Evolutionary conservation across 2,888 invertebrate species (phyloP), one percentile per base, ranked within the genome.

Genomic region (Cheilosia vulpina): DNA sequence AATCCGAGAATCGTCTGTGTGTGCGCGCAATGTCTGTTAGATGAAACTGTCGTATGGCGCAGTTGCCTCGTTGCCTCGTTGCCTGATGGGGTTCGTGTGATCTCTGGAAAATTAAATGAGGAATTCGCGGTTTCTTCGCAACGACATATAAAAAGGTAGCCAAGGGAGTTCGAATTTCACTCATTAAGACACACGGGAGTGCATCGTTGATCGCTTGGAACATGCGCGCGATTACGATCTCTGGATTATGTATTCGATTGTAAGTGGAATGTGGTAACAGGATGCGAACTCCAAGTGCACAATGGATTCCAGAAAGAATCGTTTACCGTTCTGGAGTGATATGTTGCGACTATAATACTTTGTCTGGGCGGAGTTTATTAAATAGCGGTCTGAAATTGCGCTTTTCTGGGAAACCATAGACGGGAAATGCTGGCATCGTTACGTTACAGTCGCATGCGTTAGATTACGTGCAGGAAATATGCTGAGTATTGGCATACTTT

Each of bases 1-100:
- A 85, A 85, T 79, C 60, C 81, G 85, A 85, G 85, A 85, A 85
- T 79, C 60, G 75, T 73, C 47, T 31, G 31, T 45, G 45, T 13
- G 38, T 38, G 45, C 43, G 38, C 62, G 50, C 72, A 73, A 41
- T 13, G 31, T 41, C 57, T 55, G 60, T 71, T 80, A 76, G 75
- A 80, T 65, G 53, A 71, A 66, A 9, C 34, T 6, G 27, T 50
- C 19, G 60, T 45, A 45, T 52, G 11, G 45, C 34, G n/a, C 21
- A 47, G n/a, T 66, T 66, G 27, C 45, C 50, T 38, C 11, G 3
- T 34, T 38, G 34, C 7, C 43, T 41, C 27, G 27, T 43, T 43
- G 43, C 38, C 31, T 9, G 38, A 7, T 43, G 15, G 47, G 52
- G 47, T 71, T 58, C 72, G 53, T 80, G 62, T 71, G 80, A 80